Evolutionary conservation across 2,797 vertebrate species (phyloP).

Genomic region (Spea hammondii): DNA sequence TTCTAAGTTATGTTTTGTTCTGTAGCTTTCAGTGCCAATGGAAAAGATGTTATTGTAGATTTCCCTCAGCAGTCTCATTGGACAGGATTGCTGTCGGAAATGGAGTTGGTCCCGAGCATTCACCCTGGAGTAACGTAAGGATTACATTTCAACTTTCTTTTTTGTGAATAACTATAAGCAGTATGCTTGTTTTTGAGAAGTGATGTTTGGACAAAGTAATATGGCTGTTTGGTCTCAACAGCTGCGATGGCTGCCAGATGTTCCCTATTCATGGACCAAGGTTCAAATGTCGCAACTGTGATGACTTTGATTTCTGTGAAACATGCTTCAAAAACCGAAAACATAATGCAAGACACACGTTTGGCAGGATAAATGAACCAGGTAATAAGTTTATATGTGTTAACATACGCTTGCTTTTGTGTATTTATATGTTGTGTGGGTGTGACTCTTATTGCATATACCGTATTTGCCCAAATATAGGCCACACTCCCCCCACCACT

Average conservation of each 20-base stretch:
- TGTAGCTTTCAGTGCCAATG: conserved; percentile 96
- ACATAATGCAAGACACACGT: conserved; percentile 90
- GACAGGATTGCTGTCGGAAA: conserved; percentile 95
- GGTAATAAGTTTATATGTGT: conserved; percentile 67
- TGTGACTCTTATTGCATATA: background rate
- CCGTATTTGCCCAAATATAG: too few species aligned
- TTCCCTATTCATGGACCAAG: conserved; percentile 97
- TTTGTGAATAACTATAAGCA: background rate
- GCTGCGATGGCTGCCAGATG: conserved; percentile 98
- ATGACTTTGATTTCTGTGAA: conserved; percentile 97
- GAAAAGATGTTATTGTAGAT: conserved; percentile 97
- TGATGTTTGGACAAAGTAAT: too few species aligned
- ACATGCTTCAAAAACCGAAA: conserved; percentile 95
- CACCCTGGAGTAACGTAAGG: conserved; percentile 94
- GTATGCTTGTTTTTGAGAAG: background rate
- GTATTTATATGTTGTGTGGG: background rate
- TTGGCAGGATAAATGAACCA: conserved; percentile 95
- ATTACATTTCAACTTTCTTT: background rate
- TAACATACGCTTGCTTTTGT: background rate
- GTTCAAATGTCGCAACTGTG: conserved; percentile 96
- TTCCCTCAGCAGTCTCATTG: conserved; percentile 98
- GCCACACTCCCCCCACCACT: too few species aligned
- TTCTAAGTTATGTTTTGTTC: conserved; percentile 14
- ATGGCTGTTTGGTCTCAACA: conserved; percentile 57
- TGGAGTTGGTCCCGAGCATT: conserved; percentile 95